Evolutionary conservation across 2,797 vertebrate species (phyloP).

Genomic region (Acanthis flammea): DNA sequence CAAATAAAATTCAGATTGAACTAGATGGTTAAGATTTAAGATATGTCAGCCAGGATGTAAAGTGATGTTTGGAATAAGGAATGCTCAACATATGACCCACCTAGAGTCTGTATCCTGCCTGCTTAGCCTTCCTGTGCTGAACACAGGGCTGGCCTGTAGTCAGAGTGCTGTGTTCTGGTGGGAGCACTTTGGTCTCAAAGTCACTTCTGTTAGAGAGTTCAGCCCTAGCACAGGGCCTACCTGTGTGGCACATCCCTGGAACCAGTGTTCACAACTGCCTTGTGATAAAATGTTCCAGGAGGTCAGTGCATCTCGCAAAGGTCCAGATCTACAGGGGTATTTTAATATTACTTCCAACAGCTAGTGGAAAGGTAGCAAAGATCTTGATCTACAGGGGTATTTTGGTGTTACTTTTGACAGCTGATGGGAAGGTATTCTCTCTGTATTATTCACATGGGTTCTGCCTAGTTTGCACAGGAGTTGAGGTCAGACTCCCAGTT

Average conservation of each 20-base stretch:
- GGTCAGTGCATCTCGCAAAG: background rate
- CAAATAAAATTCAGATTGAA: background rate
- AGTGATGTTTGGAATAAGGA: background rate
- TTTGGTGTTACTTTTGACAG: background rate
- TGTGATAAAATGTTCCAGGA: background rate
- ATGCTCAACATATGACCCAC: background rate
- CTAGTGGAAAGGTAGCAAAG: background rate
- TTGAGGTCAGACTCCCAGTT: background rate
- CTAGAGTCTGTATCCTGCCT: background rate
- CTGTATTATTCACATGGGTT: background rate
- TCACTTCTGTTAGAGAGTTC: background rate
- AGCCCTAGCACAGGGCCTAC: fast-evolving
- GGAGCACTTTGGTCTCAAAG: background rate
- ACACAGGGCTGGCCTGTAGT: background rate
- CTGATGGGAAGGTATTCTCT: background rate
- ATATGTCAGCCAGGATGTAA: background rate
- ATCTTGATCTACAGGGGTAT: background rate
- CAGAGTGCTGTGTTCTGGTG: background rate
- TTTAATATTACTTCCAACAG: background rate
- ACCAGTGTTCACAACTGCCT: background rate
- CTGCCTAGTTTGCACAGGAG: background rate
- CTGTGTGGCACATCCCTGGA: background rate
- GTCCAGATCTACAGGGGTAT: background rate
- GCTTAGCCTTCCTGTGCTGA: background rate
- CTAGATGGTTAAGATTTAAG: background rate